These are phyloP conservation scores for Melieria omissa DNA, from an alignment of 2,888 invertebrate genomes.

Conservation along the genomic window DNA sequence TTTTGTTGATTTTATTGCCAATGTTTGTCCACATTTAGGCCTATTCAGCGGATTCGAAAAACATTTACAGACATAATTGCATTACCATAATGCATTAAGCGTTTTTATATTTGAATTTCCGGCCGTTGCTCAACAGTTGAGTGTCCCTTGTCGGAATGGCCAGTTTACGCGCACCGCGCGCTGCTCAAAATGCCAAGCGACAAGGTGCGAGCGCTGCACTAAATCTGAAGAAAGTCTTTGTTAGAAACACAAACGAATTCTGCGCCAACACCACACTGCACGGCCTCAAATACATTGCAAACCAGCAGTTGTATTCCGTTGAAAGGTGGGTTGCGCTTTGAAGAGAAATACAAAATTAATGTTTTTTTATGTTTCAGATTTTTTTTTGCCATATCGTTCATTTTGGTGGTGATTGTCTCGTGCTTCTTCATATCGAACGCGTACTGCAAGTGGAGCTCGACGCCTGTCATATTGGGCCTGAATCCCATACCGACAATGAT, in stretches of 20 bases:
- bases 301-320: conserved; percentile 68
- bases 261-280: conserved; percentile 75
- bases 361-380: conserved; percentile 54
- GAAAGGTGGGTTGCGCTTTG: conserved; percentile 71
- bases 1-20: too few species aligned
- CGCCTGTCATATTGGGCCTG: conserved; percentile 81
- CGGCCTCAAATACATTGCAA: conserved; percentile 75
- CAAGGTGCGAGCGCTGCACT: too few species aligned
- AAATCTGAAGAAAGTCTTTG: not conserved
- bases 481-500: conserved; percentile 78
- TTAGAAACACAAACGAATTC: conserved; percentile 58
- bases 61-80: too few species aligned
- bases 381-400: conserved; percentile 78
- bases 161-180: too few species aligned
- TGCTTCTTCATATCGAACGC: conserved; percentile 78
- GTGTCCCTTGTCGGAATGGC: too few species aligned
- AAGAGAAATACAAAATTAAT: too few species aligned
- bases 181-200: too few species aligned
- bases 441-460: conserved; percentile 77
- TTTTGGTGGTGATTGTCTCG: conserved; percentile 74
- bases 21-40: too few species aligned
- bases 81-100: too few species aligned
- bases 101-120: too few species aligned
- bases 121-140: too few species aligned
- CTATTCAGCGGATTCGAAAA: too few species aligned